phyloP scores from a whole-genome alignment of 2,888 invertebrate species.

The Heliconius charithonia region DNA sequence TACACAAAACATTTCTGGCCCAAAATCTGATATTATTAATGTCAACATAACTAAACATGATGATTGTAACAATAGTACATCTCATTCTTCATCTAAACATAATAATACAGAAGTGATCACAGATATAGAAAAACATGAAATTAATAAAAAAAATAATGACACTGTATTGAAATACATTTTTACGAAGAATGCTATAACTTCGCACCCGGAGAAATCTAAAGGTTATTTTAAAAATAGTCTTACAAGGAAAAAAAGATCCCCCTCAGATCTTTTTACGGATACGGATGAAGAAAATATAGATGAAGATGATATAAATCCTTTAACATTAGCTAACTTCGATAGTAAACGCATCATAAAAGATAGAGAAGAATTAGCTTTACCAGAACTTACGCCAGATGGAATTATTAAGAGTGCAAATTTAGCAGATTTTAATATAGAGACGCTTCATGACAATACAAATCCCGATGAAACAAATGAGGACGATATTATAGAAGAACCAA shows the following conservation, averaged over 20 bases:
- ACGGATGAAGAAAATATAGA: conserved; percentile 46
- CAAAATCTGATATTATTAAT: neutral
- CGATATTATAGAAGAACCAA: conserved; percentile 39
- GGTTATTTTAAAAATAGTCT: conserved; percentile 68
- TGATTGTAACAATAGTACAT: neutral
- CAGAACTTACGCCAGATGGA: conserved; percentile 45
- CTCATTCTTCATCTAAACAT: neutral
- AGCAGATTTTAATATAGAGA: conserved; percentile 72
- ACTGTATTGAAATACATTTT: conserved; percentile 68
- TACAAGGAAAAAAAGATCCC: conserved; percentile 60
- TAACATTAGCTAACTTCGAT: conserved; percentile 51
- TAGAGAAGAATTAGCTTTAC: conserved; percentile 46
- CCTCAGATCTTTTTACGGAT: neutral
- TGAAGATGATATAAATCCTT: conserved; percentile 42
- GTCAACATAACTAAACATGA: neutral
- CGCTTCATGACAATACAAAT: conserved; percentile 57
- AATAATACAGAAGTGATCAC: conserved; percentile 5
- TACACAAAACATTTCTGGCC: conserved; percentile 25
- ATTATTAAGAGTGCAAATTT: conserved; percentile 60
- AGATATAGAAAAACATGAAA: conserved; percentile 35
- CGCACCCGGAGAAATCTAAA: conserved; percentile 53
- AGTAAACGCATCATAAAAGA: conserved; percentile 59
- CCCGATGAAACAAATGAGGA: conserved; percentile 36
- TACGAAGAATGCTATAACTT: conserved; percentile 58
- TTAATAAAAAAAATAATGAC: conserved; percentile 52